Evolutionary conservation across 1,140 invertebrate genomes (phyloP), one percentile per base, ranked within the genome.

Genomic region (Gonatopus flavifemur): DNA sequence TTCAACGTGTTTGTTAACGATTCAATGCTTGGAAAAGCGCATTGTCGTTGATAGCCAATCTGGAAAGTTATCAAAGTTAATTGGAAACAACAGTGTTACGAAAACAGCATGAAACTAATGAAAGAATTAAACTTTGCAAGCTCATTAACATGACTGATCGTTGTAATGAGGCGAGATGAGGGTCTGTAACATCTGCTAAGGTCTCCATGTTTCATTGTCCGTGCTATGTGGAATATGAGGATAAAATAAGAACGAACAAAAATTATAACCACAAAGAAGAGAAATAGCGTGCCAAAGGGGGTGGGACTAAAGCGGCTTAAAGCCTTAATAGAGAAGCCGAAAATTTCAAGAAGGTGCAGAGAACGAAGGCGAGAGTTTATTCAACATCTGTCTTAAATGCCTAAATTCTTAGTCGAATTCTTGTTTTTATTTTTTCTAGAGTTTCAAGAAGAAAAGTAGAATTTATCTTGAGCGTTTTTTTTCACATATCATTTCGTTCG

Each of bases 71-170:
- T n/a, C n/a, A n/a, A n/a, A n/a, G n/a, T n/a, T n/a, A n/a, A n/a
- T n/a, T n/a, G n/a, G n/a, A n/a, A n/a, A n/a, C n/a, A n/a, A n/a
- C n/a, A n/a, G n/a, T n/a, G n/a, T n/a, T n/a, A n/a, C n/a, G n/a
- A n/a, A n/a, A n/a, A n/a, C n/a, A n/a, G n/a, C 16, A 9, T 31
- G 5, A 8, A 8, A 32, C 16, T 13, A 15, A 32, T 32, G n/a
- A 47, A 51, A 45, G 52, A 50, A 60, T 60, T 47, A 59, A 59
- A 57, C 47, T 59, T 59, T 39, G 52, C 58, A 60, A 60, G 58
- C 58, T 59, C 58, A 60, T 60, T 60, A 60, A 55, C 58, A 44
- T 47, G 58, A 60, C 48, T n/a, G n/a, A n/a, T 55, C 43, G 48
- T 55, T 47, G 52, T 60, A 59, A 60, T 55, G 57, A 60, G 58